Percentiles rank a stretch among this genome's conserved stretches.
Conservation (phyloP, 2,113 vertebrate genomes). For the Seriola aureovittata region DNA sequence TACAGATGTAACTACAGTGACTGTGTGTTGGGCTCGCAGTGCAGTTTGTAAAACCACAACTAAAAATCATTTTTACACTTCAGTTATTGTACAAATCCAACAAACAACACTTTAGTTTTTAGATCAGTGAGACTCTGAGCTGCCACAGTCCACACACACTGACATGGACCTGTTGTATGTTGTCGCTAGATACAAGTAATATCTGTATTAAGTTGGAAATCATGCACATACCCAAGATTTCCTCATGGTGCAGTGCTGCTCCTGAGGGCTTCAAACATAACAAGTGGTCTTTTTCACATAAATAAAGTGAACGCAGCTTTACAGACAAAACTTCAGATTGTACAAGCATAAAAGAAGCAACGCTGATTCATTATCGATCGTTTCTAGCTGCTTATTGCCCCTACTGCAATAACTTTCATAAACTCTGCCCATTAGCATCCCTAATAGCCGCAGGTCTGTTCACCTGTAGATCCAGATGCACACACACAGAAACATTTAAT, state of each 20-base stretch:
- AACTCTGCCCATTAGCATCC: not conserved
- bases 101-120: not conserved
- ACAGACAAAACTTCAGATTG: not conserved
- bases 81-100: not conserved
- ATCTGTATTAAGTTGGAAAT: not conserved
- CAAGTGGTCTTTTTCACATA: not conserved
- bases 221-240: not conserved
- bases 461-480: slow-evolving; percentile 31
- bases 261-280: not conserved
- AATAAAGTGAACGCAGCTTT: not conserved
- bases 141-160: not conserved
- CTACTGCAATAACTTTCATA: not conserved
- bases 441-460: not conserved
- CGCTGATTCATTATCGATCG: not conserved
- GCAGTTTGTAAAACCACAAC: not conserved
- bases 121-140: not conserved
- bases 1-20: not conserved
- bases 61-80: no score
- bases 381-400: not conserved
- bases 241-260: not conserved
- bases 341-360: not conserved
- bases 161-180: not conserved
- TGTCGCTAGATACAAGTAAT: not conserved
- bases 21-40: no score
- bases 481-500: slow-evolving; percentile 2